Evolutionary conservation across 2,797 vertebrate species (phyloP).

Genomic region (Okamejei kenojei): DNA sequence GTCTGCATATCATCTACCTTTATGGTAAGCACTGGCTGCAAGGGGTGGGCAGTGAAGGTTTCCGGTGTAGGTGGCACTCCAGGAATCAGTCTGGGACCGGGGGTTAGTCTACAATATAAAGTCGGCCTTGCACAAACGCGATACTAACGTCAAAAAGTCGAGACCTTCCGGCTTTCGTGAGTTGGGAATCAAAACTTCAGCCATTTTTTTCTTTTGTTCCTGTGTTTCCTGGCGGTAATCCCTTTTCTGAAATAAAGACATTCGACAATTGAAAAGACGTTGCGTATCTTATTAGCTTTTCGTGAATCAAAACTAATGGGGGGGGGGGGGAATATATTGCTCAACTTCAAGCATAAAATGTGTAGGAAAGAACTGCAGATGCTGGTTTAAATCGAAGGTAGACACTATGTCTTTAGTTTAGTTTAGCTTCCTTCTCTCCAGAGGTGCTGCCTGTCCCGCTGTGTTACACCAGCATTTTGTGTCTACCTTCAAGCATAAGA

Average conservation of each 20-base stretch:
- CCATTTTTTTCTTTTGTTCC: slow-evolving; percentile 43
- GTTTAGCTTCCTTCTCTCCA: too few relatives aligned
- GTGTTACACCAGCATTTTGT: too few relatives aligned
- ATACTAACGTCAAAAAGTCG: slow-evolving; percentile 41
- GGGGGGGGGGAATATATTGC: slow-evolving; percentile 9
- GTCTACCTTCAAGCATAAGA: background rate
- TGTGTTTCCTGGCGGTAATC: slow-evolving; percentile 45
- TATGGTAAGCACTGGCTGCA: background rate
- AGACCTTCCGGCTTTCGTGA: slow-evolving; percentile 43
- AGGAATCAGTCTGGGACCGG: background rate
- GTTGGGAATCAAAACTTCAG: slow-evolving; percentile 40
- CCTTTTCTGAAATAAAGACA: slow-evolving; percentile 40
- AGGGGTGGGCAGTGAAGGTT: slow-evolving; percentile 39
- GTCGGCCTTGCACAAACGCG: slow-evolving; percentile 40
- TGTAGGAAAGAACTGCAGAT: background rate
- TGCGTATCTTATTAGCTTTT: slow-evolving; percentile 25
- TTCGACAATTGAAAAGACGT: slow-evolving; percentile 36
- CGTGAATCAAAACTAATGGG: slow-evolving; percentile 33
- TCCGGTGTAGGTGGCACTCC: slow-evolving; percentile 25
- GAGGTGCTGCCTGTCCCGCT: too few relatives aligned
- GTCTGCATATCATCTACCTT: too few relatives aligned
- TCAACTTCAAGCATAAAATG: background rate
- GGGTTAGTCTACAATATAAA: slow-evolving; percentile 10
- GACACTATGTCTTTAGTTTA: too few relatives aligned
- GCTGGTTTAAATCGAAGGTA: too few relatives aligned